Base-by-base conservation (phyloP, 1,140 invertebrate species). In the Drosophila subobscura region DNA sequence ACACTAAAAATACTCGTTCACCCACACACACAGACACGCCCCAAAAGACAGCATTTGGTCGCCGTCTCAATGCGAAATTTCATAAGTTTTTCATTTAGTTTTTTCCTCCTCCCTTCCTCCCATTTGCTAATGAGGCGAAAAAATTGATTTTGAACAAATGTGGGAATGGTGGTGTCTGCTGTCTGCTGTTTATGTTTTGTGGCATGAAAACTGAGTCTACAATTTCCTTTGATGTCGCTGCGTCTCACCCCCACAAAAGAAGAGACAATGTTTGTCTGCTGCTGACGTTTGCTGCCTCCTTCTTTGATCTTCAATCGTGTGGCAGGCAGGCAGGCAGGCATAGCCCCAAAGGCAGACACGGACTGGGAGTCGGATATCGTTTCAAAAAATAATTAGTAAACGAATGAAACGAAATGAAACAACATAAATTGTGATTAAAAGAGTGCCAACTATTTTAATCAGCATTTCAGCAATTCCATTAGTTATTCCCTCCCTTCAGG, bases 381-480 rank as follows among this genome's bases (percentile, higher is more conserved):
- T 61, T 66, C 63, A 68, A 64, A 46, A 33, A 83, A 84, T 84
- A 84, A 84, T 85, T 79, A 79, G 65, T 67, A 84, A 76, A 59
- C 45, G 23, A 61, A 60, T 52, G 49, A 45, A 45, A 33, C 57
- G 25, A 61, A 72, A 55, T 67, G 14, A 51, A 54, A 45, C 51
- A 52, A 37, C 80, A 86, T 86, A 86, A 88, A 86, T 86, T 51
- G 78, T 88, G 88, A 86, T 86, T 86, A 86, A 86, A 88, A 88
- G 33, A 86, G 81, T 86, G 83, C 77, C 68, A 88, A 86, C 83
- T 86, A 86, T 86, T 86, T 86, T 81, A 86, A 86, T 86, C 77
- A 88, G 73, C 60, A 74, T 86, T 86, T 85, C 81, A 86, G 81
- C 81, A 88, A 81, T 86, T 88, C 81, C 78, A 86, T 86, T 86